Base-by-base conservation (phyloP, 2,888 invertebrate species). In the Ennomos fuscantarius region DNA sequence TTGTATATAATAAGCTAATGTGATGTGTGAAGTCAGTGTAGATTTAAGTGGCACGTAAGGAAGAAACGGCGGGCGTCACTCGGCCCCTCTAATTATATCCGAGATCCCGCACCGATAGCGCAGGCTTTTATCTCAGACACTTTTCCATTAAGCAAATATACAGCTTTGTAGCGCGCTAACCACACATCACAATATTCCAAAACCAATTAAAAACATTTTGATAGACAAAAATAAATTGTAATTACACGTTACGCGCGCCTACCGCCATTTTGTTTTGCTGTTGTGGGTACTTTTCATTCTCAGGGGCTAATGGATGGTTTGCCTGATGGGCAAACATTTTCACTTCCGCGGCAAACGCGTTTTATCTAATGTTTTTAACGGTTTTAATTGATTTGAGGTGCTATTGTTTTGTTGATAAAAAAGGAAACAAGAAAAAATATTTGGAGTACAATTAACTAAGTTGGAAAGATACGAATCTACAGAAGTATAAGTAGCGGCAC, bases 131-230 rank as follows among this genome's bases (percentile, higher is more conserved):
- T 90, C 88, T 89, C 77, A 74, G 81, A 87, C 87, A 83, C 87
- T 84, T 79, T 85, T 91, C 92, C 91, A 91, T 91, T 91, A 92
- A 86, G 84, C 87, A 92, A 92, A 91, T 91, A 91, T 87, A 92
- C 91, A 89, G 85, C 87, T 89, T 84, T 83, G 84, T 79, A 81
- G 78, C 75, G 65, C 74, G 65, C 71, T 91, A 92, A 92, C 89
- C 81, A 90, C 73, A 89, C 81, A 85, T 82, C 84, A 84, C 86
- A 84, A 74, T 85, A 86, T 87, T 85, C 75, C 82, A 82, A 66
- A 88, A 85, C 78, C 85, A 87, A 90, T 89, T 91, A 87, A 89
- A 89, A 89, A 90, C 82, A 89, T 89, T 91, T 89, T 89, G 87
- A 89, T 89, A 89, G 90, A 89, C 87, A 89, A 88, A 86, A 87